Conservation (phyloP, 2,888 invertebrate genomes). For the Plutella xylostella region DNA sequence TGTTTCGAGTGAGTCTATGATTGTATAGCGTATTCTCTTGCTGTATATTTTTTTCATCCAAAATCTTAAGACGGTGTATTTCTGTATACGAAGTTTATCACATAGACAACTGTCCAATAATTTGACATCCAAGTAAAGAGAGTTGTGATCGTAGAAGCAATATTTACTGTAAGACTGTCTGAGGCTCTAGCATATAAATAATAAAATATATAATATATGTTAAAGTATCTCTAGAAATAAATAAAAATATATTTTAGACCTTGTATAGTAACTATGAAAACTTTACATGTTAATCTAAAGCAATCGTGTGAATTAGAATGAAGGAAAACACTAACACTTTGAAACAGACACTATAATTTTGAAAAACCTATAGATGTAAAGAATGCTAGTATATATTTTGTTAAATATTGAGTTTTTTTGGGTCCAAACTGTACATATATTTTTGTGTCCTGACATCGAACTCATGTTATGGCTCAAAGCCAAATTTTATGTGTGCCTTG, state of each 20-base stretch:
- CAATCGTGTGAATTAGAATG: neutral
- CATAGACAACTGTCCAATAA: constrained; percentile 6
- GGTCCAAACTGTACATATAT: constrained; percentile 53
- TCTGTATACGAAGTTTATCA: neutral
- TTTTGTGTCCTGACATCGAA: constrained; percentile 26
- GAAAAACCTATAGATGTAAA: neutral
- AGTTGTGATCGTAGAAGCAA: constrained; percentile 50
- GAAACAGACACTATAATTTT: neutral
- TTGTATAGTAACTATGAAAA: neutral
- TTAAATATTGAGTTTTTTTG: constrained; percentile 30
- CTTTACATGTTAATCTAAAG: neutral
- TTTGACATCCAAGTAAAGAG: constrained; percentile 20
- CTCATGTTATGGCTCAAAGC: constrained; percentile 44
- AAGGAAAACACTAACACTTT: neutral
- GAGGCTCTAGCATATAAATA: constrained; percentile 46
- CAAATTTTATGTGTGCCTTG: constrained; percentile 49
- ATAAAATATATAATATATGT: no score
- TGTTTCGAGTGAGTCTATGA: no score
- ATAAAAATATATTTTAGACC: neutral
- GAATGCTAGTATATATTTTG: neutral
- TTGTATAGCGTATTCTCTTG: no score
- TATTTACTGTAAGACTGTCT: constrained; percentile 50
- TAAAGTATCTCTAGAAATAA: neutral
- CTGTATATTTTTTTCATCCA: no score
- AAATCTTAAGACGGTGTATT: no score